Percentiles rank a stretch among this genome's conserved stretches.
Conservation (phyloP, 2,113 vertebrate species). For the Salvelinus alpinus region DNA sequence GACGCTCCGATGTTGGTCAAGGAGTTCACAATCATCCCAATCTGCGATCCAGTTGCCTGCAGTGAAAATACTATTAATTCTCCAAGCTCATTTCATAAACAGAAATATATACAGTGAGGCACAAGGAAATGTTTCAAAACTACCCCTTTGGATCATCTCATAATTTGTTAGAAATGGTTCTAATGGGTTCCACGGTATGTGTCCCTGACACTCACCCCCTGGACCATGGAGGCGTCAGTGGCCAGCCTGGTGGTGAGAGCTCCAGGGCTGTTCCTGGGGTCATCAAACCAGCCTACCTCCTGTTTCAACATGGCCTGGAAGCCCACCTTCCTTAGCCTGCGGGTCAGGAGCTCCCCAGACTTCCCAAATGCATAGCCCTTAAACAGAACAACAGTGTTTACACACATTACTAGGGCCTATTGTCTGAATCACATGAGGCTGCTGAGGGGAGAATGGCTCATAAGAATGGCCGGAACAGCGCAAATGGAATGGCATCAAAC, state of each 20-base stretch:
- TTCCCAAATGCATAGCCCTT: constrained; percentile 76
- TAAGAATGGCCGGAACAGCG: too few relatives aligned
- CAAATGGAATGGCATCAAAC: too few relatives aligned
- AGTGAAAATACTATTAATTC: neutral
- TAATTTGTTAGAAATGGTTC: neutral
- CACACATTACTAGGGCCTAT: neutral
- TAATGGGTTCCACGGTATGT: neutral
- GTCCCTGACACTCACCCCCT: constrained; percentile 61
- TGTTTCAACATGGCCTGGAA: constrained; percentile 77
- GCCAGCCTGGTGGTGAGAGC: constrained; percentile 77
- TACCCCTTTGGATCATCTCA: neutral
- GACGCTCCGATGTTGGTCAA: constrained; percentile 73
- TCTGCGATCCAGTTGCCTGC: constrained; percentile 78
- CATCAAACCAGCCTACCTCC: constrained; percentile 78
- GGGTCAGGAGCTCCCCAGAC: constrained; percentile 77
- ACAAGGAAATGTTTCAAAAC: neutral
- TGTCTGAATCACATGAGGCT: too few relatives aligned
- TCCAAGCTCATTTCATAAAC: too few relatives aligned
- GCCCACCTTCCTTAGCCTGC: constrained; percentile 72
- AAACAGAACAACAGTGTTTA: constrained; percentile 14
- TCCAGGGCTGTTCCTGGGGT: constrained; percentile 75
- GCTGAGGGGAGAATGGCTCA: too few relatives aligned
- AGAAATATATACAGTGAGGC: constrained; percentile 16
- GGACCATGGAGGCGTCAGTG: constrained; percentile 78
- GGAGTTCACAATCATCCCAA: constrained; percentile 77